Base-by-base conservation (phyloP, 2,888 invertebrate genomes). In the Drosophila fulvimacula region DNA sequence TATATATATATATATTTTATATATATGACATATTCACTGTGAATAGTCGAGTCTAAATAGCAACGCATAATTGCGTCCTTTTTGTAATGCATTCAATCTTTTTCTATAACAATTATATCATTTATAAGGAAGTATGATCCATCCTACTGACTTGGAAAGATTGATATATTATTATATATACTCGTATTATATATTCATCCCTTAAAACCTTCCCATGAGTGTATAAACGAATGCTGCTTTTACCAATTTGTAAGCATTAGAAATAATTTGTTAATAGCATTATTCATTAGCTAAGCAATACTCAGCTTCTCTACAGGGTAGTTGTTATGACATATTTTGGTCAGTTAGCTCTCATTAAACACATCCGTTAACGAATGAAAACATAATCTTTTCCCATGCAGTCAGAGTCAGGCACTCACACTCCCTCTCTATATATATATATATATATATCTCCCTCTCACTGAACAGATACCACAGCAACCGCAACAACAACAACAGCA, bases 311-410 rank as follows among this genome's bases (percentile, higher is more conserved):
- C 24, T 2, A 5, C 32, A 27, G 19, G 32, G 17, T 44, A 21
- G 30, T 36, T 34, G 19, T 42, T 10, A 46, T 34, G 19, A 5
- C 17, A 46, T 27, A 39, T 19, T 67, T 51, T 39, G 49, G 17
- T 49, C 64, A 64, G 68, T 69, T 76, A 66, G 66, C 68, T 62
- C 72, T 68, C 70, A 76, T 82, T 80, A 82, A 76, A 64, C 67
- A 69, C 64, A 79, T 60, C 53, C 66, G 68, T 58, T 76, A 71
- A 67, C 61, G 62, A 81, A 58, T 66, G 39, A 51, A 32, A 48
- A 38, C 58, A 75, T 44, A 80, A 71, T 67, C 51, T 44, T 62
- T 52, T 44, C 13, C 60, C 49, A 67, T 41, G 46, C 51, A 32
- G 11, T 34, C 62, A 52, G 13, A 55, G 27, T 24, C 52, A 24